Base-by-base conservation (phyloP, 2,888 invertebrate species). In the Rhaphigaster nebulosa region DNA sequence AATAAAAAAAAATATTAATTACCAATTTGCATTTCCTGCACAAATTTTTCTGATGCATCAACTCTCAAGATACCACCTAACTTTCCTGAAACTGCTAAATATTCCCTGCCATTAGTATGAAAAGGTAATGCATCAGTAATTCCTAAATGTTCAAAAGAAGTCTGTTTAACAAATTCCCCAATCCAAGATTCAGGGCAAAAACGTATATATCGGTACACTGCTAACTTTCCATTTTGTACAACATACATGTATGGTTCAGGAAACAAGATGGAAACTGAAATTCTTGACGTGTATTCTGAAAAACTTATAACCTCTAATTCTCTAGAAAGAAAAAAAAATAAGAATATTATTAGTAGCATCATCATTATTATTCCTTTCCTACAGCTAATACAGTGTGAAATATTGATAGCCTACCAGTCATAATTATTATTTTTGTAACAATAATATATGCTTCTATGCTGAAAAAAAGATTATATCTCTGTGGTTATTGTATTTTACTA, bases 251-350 rank as follows among this genome's bases (percentile, higher is more conserved):
- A 56, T 10, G 90, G 90, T 45, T 90, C 56, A 15, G 50, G 54
- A 54, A 87, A 52, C 34, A 54, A 41, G 26, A 56, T 34, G 10
- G 90, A 90, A 54, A 84, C 45, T 26, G 60, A 87, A 34, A 90
- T 45, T 54, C 54, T 29, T 29, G 38, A 52, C 15, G 50, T 29
- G 1, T 23, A 3, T 70, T 87, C 41, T 15, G 26, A n/a, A 41
- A 90, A 87, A n/a, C 52, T n/a, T 56, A 90, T 29, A 1, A 90
- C 56, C 76, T 90, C 90, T 41, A 90, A 26, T 41, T 90, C 90
- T 29, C 90, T 90, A 56, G 26, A 90, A 90, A 6, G 8, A 87
- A 80, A 76, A 80, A 76, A 38, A 65, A 65, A 26, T 26, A 1
- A 70, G 12, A 41, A 65, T 41, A 18, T n/a, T 0, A 45, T 50